Evolutionary conservation across 1,140 invertebrate species (phyloP), one percentile per base, ranked within the genome.

Genomic region (Lucilia cuprina): DNA sequence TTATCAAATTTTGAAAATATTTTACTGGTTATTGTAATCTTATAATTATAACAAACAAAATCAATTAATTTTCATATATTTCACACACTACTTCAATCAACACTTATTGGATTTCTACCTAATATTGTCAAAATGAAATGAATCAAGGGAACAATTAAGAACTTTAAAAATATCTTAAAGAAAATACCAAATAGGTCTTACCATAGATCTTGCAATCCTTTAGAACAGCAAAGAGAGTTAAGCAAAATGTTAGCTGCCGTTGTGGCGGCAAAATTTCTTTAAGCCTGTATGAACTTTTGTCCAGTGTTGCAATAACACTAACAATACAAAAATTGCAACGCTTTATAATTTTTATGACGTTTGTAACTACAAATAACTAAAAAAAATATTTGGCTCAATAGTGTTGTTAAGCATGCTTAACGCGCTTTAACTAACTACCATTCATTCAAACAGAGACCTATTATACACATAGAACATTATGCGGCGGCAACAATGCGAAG

Each of bases 401-500:
- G 34, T 21, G 47, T 34, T 50, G 41, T 13, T 80, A 80, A 80
- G 17, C 41, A 49, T 50, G 47, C 47, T 80, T 80, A 80, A 80
- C 77, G 41, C 77, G 41, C 77, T 80, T 80, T 80, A 80, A 80
- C 77, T 80, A 80, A 80, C 77, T 49, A 49, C 74, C 41, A 77
- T 77, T 77, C 74, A 77, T 17, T 13, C 17, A 55, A 10, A 55
- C 41, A 30, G 25, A 30, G 25, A 30, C 25, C 3, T 30, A 30
- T 55, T 5, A 55, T 55, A 55, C 50, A 7, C 25, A 30, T 30
- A 3, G 7, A 2, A 13, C 50, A 7, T 14, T n/a, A 60, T 14
- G 13, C 55, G n/a, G 13, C 55, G n/a, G 55, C 55, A 60, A 60
- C 55, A 60, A 60, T 60, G n/a, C 14, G 55, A 3, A n/a, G n/a